Evolutionary conservation across 2,888 invertebrate genomes (phyloP).

Genomic region (Achlya flavicornis): DNA sequence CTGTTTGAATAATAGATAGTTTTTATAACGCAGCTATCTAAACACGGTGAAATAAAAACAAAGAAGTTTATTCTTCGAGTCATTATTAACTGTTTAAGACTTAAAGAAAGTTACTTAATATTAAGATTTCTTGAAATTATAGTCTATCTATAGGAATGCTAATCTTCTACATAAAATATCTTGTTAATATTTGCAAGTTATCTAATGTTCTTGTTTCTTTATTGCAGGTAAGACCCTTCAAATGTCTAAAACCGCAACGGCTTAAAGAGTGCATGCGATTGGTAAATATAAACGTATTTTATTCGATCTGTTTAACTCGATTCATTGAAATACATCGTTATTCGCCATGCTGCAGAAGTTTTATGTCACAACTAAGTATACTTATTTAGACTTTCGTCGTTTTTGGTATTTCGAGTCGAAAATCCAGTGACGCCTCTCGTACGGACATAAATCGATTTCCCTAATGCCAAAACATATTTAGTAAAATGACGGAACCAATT

Average conservation of each 20-base stretch:
- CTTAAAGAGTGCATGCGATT: background rate
- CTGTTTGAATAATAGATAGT: conserved; percentile 13
- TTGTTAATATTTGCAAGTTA: background rate
- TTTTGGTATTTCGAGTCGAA: conserved; percentile 18
- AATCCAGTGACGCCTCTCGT: conserved; percentile 16
- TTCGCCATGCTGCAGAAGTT: no score
- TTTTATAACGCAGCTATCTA: background rate
- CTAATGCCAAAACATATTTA: conserved; percentile 33
- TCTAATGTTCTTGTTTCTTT: conserved; percentile 17
- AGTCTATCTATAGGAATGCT: background rate
- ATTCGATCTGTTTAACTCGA: no score
- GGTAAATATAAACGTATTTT: background rate
- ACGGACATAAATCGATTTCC: conserved; percentile 18
- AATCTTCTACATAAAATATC: no score
- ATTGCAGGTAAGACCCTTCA: conserved; percentile 41
- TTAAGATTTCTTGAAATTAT: background rate
- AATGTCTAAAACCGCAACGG: background rate
- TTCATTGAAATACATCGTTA: no score
- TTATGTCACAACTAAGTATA: no score
- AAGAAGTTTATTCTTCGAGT: background rate
- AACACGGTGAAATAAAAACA: background rate
- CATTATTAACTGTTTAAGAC: background rate
- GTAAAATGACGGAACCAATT: conserved; percentile 42
- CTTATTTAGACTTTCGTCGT: no score
- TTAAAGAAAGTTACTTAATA: no score